A percentile compares a stretch with the other conserved stretches of the same genome.
Evolutionary conservation across 2,113 vertebrate genomes (phyloP).

Genomic region (Polypterus senegalus): DNA sequence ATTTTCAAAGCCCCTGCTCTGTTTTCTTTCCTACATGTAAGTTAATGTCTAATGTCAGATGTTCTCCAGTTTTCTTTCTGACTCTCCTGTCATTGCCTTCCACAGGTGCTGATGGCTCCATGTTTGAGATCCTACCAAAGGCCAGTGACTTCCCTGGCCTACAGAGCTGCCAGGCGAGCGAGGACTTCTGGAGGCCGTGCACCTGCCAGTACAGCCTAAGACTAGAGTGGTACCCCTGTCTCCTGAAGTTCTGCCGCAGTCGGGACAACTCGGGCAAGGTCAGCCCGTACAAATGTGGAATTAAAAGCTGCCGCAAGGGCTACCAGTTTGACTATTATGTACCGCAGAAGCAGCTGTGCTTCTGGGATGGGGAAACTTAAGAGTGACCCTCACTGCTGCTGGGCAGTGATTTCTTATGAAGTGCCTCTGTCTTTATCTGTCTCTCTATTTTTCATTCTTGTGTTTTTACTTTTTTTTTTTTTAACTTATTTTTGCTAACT

Average conservation of each 20-base stretch:
- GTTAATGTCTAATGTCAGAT: not conserved
- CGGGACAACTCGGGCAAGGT: conserved; percentile 57
- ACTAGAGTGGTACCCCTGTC: conserved; percentile 91
- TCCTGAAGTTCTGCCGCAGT: conserved; percentile 85
- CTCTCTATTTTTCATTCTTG: not conserved
- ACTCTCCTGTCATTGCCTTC: conserved; percentile 16
- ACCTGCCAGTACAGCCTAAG: conserved; percentile 72
- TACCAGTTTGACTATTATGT: conserved; percentile 80
- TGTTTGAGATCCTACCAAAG: conserved; percentile 73
- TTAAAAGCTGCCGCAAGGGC: conserved; percentile 91
- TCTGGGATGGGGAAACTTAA: conserved; percentile 89
- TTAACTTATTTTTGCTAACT: not conserved
- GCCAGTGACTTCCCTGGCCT: conserved; percentile 40
- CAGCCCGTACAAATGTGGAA: conserved; percentile 88
- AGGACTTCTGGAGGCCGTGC: conserved; percentile 70
- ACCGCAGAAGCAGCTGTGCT: conserved; percentile 78
- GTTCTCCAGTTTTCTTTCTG: not conserved
- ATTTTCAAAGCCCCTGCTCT: not conserved
- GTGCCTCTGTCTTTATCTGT: too few relatives aligned
- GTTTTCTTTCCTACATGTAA: too few relatives aligned
- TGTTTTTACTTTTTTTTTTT: conserved; percentile 1
- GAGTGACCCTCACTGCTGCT: not conserved
- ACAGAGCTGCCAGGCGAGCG: conserved; percentile 53
- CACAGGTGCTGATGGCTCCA: conserved; percentile 69
- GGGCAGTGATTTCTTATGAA: not conserved